Percentiles rank a stretch among this genome's conserved stretches.
Conservation (phyloP, 1,140 invertebrate genomes). For the Zophobas atratus region DNA sequence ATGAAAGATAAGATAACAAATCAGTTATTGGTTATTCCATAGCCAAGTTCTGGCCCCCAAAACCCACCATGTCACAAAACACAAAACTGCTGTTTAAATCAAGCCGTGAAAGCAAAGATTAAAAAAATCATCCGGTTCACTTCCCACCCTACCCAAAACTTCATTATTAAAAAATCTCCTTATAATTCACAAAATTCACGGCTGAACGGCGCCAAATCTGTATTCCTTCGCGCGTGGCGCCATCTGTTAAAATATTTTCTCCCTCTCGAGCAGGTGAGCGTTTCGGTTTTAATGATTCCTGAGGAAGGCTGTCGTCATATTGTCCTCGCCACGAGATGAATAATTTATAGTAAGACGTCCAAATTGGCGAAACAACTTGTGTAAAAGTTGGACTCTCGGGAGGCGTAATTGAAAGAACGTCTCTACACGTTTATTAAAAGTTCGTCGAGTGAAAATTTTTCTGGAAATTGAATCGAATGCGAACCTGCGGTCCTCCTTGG, state of each 20-base stretch:
- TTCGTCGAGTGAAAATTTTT: neutral
- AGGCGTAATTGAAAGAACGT: constrained; percentile 10
- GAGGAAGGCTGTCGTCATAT: constrained; percentile 1
- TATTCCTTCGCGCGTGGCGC: neutral
- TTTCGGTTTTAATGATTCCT: constrained; percentile 16
- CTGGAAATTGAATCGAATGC: neutral
- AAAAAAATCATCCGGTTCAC: no score
- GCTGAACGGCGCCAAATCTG: no score
- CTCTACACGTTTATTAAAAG: constrained; percentile 32
- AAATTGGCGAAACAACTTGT: constrained; percentile 29
- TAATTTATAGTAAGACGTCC: constrained; percentile 28
- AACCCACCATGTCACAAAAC: no score
- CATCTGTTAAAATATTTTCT: neutral
- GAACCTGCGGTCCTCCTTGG: neutral
- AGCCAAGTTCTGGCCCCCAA: no score
- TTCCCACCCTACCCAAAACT: no score
- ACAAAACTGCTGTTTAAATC: no score
- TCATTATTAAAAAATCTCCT: no score
- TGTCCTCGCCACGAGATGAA: constrained; percentile 4
- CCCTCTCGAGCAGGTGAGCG: neutral
- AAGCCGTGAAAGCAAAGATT: no score
- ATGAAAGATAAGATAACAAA: no score
- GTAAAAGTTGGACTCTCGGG: constrained; percentile 9
- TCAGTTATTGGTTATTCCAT: no score
- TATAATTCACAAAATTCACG: no score